Evolutionary conservation across 2,888 invertebrate genomes (phyloP), one percentile per base, ranked within the genome.

Genomic region (Molorchus minor): DNA sequence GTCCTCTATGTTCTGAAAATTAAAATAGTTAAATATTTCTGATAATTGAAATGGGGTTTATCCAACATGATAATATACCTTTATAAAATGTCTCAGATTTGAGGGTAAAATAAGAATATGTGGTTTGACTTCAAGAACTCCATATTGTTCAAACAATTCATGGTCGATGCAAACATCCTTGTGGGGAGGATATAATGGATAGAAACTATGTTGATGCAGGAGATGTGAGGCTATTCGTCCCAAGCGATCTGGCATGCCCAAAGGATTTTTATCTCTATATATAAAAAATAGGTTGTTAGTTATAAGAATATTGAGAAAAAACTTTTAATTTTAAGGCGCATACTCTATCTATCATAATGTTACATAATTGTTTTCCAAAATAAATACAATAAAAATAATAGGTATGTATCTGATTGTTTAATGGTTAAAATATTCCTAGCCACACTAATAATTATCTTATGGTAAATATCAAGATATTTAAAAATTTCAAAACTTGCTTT

Each of bases 41-140:
- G 35, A n/a, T 33, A 33, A 33, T 2, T 33, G 13, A 33, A 13
- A 13, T 10, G 13, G 3, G 10, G 35, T 13, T n/a, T n/a, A n/a
- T n/a, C n/a, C n/a, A n/a, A n/a, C 7, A 33, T 33, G 3, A 33
- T 10, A 5, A 33, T 12, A 7, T 79, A 92, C 91, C 84, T 93
- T 91, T 46, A 91, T 83, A 74, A 94, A 96, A 79, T 89, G 87
- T 76, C 90, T 86, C 70, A 96, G 87, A 78, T 91, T 91, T 2
- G 96, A 95, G 0, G 96, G 96, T 68, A 94, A 79, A 58, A 96
- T 80, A 12, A 97, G 82, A 44, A 96, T 73, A 77, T 97, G 94
- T 3, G 96, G 97, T 52, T 89, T 86, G 56, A 83, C 79, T 7
- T 88, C 82, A 65, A 97, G 83, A 58, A 86, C 85, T n/a, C 88